Conservation (phyloP, 2,113 vertebrate species). For the Romanogobio albipinnatus region DNA sequence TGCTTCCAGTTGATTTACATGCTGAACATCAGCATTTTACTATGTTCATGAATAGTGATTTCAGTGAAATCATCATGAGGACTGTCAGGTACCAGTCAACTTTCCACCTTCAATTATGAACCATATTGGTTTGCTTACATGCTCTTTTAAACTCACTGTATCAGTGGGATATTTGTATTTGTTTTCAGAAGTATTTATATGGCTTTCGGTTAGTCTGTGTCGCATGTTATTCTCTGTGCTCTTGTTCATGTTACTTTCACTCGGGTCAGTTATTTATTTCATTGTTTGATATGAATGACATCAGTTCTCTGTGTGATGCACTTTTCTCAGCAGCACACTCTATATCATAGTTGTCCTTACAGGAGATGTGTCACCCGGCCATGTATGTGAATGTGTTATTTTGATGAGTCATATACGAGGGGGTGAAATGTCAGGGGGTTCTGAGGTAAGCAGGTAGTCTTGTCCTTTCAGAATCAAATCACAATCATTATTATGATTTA, state of each 20-base stretch:
- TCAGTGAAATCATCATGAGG: constrained; percentile 75
- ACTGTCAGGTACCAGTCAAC: constrained; percentile 48
- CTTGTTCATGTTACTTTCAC: constrained; percentile 8
- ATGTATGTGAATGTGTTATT: constrained; percentile 26
- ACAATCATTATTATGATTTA: not conserved
- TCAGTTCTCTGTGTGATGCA: constrained; percentile 20
- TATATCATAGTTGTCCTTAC: not conserved
- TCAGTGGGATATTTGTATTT: constrained; percentile 39
- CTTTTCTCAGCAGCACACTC: not conserved
- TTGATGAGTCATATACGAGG: constrained; percentile 41
- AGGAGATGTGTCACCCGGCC: not conserved
- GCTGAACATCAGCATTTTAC: not conserved
- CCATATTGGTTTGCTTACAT: constrained; percentile 72
- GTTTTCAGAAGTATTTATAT: constrained; percentile 21
- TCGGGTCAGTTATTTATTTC: constrained; percentile 13
- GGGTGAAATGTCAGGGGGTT: constrained; percentile 46
- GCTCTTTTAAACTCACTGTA: constrained; percentile 41
- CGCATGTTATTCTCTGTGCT: not conserved
- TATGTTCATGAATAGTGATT: constrained; percentile 65
- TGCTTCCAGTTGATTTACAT: constrained; percentile 15
- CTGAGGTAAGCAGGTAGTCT: not conserved
- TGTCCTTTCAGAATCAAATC: not conserved
- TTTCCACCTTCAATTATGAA: constrained; percentile 58
- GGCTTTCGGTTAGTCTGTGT: not conserved
- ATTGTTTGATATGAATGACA: not conserved